Percentiles rank a stretch among this genome's conserved stretches.
Conservation (phyloP, 2,797 vertebrate genomes). For the Fringilla coelebs region DNA sequence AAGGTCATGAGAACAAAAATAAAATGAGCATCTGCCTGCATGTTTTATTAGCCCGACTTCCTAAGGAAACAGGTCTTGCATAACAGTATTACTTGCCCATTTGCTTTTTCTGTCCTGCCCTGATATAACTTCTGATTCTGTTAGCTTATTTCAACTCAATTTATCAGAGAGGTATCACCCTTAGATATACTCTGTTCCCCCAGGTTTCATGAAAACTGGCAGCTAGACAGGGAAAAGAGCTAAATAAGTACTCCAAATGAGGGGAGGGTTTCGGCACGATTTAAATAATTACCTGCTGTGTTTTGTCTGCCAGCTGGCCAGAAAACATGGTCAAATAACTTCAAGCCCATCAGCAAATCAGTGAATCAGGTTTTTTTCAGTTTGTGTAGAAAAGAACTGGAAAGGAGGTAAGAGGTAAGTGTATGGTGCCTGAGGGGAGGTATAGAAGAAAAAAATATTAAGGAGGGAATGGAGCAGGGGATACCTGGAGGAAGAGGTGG, state of each 20-base stretch:
- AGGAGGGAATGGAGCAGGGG: neutral
- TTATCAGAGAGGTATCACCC: neutral
- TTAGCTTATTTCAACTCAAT: neutral
- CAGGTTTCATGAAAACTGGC: slow-evolving; percentile 35
- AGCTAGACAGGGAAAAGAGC: neutral
- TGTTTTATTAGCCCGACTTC: slow-evolving; percentile 42
- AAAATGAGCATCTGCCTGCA: neutral
- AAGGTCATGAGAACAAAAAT: slow-evolving; percentile 40
- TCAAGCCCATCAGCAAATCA: neutral
- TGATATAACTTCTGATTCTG: slow-evolving; percentile 16
- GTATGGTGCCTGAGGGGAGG: neutral
- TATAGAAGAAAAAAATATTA: neutral
- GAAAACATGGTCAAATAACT: neutral
- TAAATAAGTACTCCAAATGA: slow-evolving; percentile 4
- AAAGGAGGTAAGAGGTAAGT: neutral
- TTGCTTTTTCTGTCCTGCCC: slow-evolving; percentile 4
- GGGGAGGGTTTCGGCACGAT: neutral
- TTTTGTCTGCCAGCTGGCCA: slow-evolving; percentile 48
- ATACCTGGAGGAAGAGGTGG: neutral
- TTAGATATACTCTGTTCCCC: neutral
- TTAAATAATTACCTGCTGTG: slow-evolving; percentile 46
- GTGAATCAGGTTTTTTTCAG: neutral
- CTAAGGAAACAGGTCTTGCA: slow-evolving; percentile 2
- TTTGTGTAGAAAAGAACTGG: neutral
- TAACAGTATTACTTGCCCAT: neutral